These are phyloP conservation scores for Eurytoma adleriae DNA, from an alignment of 2,888 invertebrate genomes.

Conservation along the genomic window DNA sequence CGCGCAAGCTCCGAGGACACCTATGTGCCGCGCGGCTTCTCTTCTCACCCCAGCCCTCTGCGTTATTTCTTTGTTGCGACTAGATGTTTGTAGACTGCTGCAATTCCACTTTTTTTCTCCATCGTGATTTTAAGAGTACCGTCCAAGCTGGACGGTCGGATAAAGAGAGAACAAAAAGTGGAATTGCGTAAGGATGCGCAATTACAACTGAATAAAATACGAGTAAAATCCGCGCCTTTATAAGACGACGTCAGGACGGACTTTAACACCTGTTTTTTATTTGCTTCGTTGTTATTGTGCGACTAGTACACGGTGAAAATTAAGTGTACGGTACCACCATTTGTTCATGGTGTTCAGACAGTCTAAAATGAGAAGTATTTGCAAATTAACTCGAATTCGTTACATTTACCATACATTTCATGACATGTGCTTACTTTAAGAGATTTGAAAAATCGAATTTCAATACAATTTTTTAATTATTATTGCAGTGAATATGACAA, in stretches of 20 bases:
- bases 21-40: neutral
- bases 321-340: too few relatives aligned
- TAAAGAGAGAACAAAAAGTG: slow-evolving; percentile 8
- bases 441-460: neutral
- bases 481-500: too few relatives aligned
- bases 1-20: slow-evolving; percentile 8
- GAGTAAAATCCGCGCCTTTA: slow-evolving; percentile 30
- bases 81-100: neutral
- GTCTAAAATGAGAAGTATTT: too few relatives aligned
- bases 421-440: neutral
- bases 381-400: too few relatives aligned
- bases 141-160: neutral
- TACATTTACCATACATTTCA: too few relatives aligned
- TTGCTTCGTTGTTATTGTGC: too few relatives aligned
- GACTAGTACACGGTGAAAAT: too few relatives aligned
- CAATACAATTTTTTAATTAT: too few relatives aligned
- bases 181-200: slow-evolving; percentile 52
- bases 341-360: too few relatives aligned
- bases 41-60: neutral
- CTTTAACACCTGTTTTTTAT: neutral
- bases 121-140: neutral
- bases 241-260: slow-evolving; percentile 14
- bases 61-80: neutral
- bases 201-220: slow-evolving; percentile 46
- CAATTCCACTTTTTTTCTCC: slow-evolving; percentile 1